Evolutionary conservation across 2,797 vertebrate species (phyloP).

Genomic region (Phrynocephalus forsythii): DNA sequence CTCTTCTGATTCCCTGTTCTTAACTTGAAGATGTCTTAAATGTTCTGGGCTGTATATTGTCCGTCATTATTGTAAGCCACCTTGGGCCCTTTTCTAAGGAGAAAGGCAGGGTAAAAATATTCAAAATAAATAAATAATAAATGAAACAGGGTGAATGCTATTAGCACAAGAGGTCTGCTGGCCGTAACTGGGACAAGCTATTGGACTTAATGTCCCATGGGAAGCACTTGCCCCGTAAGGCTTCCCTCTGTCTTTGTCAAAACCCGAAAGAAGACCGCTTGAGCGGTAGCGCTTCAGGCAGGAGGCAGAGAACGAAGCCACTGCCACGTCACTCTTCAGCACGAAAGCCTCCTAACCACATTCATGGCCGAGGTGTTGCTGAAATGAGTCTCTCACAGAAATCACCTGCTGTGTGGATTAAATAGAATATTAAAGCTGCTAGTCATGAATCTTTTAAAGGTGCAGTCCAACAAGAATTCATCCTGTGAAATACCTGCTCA

Average conservation of each 20-base stretch:
- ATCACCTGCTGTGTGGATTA: neutral
- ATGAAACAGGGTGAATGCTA: too few species aligned
- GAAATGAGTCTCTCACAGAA: neutral
- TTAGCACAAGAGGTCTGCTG: too few species aligned
- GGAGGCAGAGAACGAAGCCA: neutral
- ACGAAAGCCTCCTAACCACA: neutral
- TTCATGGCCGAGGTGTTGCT: neutral
- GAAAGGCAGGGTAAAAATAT: too few species aligned
- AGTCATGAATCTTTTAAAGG: neutral
- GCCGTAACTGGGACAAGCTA: neutral
- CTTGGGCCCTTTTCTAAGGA: too few species aligned
- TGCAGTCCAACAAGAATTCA: neutral
- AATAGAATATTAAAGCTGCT: neutral
- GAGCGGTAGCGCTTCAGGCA: neutral
- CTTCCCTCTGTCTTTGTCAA: slow-evolving; percentile 16
- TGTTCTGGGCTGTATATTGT: too few species aligned
- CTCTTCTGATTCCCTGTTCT: too few species aligned
- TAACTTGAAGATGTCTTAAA: too few species aligned
- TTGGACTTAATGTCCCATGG: slow-evolving; percentile 38
- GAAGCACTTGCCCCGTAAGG: slow-evolving; percentile 33
- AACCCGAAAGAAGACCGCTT: neutral
- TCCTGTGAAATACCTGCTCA: neutral
- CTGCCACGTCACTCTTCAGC: neutral
- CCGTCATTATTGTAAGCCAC: too few species aligned
- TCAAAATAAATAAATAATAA: too few species aligned